Conservation (phyloP, 2,113 vertebrate species). For the Corydoras sp. region DNA sequence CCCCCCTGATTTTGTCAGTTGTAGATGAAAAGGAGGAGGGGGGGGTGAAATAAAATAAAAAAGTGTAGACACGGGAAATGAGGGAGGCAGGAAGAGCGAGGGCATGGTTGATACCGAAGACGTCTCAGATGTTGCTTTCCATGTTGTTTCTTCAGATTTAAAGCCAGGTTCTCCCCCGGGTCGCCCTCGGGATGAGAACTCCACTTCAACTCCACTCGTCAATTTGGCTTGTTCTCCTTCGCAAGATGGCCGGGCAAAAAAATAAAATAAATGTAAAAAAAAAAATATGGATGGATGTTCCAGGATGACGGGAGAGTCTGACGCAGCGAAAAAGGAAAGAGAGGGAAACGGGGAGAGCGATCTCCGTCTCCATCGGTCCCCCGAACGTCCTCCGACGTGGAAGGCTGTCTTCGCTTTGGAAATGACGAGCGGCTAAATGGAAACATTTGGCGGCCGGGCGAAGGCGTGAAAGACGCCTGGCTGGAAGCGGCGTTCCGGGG, state of each 20-base stretch:
- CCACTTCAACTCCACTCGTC: constrained; percentile 45
- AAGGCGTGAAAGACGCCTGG: no score
- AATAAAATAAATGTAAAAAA: no score
- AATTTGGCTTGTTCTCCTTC: constrained; percentile 48
- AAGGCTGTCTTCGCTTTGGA: no score
- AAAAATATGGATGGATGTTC: constrained; percentile 34
- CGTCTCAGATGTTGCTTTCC: constrained; percentile 50
- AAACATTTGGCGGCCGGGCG: constrained; percentile 5
- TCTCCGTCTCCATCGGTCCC: no score
- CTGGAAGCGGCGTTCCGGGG: no score
- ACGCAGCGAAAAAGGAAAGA: constrained; percentile 16
- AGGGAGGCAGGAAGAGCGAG: constrained; percentile 19
- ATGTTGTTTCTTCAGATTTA: constrained; percentile 53
- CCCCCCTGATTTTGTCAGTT: background rate
- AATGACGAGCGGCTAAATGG: no score
- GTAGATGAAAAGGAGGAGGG: background rate
- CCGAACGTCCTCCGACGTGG: no score
- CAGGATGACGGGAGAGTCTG: constrained; percentile 38
- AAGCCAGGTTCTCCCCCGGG: constrained; percentile 45
- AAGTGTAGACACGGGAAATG: constrained; percentile 9
- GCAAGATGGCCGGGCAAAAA: no score
- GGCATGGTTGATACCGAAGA: constrained; percentile 11
- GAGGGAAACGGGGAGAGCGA: background rate
- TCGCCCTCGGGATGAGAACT: constrained; percentile 44
- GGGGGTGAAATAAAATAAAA: constrained; percentile 8